These are phyloP conservation scores for Dysdera silvatica DNA, from an alignment of 1,140 invertebrate genomes.

Conservation along the genomic window DNA sequence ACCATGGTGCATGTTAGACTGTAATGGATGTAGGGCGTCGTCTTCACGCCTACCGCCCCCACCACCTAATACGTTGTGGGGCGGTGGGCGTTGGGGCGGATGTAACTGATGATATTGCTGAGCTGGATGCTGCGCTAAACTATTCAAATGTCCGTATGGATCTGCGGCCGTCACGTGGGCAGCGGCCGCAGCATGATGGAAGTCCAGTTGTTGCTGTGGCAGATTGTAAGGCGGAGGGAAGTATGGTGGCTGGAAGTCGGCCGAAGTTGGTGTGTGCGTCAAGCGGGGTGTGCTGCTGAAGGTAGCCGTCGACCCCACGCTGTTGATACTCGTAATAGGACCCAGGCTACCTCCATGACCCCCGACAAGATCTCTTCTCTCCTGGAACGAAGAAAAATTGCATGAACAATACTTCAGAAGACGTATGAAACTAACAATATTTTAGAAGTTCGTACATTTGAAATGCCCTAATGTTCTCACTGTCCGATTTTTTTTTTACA, in stretches of 20 bases:
- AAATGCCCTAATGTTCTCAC: too few relatives aligned
- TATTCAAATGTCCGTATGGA: conserved; percentile 59
- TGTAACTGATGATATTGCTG: conserved; percentile 50
- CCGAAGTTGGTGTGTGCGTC: conserved; percentile 50
- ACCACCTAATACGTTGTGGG: conserved; percentile 32
- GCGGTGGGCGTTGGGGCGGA: conserved; percentile 38
- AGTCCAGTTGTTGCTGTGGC: conserved; percentile 34
- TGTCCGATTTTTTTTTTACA: too few relatives aligned
- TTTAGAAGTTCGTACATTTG: too few relatives aligned
- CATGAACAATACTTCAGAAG: too few relatives aligned
- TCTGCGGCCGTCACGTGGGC: conserved; percentile 47
- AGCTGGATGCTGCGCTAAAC: conserved; percentile 47
- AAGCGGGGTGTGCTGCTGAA: conserved; percentile 51
- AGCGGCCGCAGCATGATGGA: conserved; percentile 32
- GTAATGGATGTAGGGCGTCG: conserved; percentile 47
- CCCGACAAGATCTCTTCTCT: conserved; percentile 56
- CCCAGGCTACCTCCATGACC: conserved; percentile 52
- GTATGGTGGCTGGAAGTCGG: conserved; percentile 89
- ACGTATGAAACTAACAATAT: too few relatives aligned
- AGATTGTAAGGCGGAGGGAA: conserved; percentile 84
- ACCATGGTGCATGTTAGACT: conserved; percentile 40
- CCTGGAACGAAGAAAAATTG: conserved; percentile 28
- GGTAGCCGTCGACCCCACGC: conserved; percentile 49
- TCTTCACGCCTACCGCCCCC: conserved; percentile 47
- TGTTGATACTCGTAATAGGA: conserved; percentile 52